A percentile compares a stretch with the other conserved stretches of the same genome.
Evolutionary conservation across 2,797 vertebrate genomes (phyloP).

Genomic region (Periophthalmus magnuspinnatus): DNA sequence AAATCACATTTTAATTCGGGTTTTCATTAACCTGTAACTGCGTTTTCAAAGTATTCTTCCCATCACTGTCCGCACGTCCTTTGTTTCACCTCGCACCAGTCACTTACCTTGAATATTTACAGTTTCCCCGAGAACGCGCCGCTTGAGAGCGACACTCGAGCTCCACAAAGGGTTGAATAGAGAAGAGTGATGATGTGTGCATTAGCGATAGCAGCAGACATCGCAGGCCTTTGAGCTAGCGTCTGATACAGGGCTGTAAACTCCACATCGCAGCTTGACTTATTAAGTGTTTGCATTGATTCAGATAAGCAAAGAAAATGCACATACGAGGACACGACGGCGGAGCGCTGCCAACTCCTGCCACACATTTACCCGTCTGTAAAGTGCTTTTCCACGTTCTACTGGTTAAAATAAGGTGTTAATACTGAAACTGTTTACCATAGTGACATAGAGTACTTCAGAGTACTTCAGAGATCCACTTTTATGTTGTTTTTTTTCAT

Average conservation of each 20-base stretch:
- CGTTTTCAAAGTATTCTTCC: too few relatives aligned
- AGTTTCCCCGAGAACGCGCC: slow-evolving; percentile 43
- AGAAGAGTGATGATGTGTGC: slow-evolving; percentile 54
- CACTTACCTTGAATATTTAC: slow-evolving; percentile 61
- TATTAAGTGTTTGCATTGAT: slow-evolving; percentile 39
- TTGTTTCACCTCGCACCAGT: slow-evolving; percentile 44
- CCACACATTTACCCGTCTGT: neutral
- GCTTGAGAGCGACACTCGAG: slow-evolving; percentile 45
- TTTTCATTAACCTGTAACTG: too few relatives aligned
- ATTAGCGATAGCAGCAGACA: slow-evolving; percentile 46
- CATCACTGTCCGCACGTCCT: neutral
- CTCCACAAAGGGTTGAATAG: slow-evolving; percentile 51
- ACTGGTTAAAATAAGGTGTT: neutral
- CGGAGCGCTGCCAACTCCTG: slow-evolving; percentile 15
- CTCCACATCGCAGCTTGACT: slow-evolving; percentile 34
- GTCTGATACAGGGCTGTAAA: slow-evolving; percentile 30
- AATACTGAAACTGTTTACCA: neutral
- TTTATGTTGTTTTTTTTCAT: too few relatives aligned
- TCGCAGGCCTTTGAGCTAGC: slow-evolving; percentile 43
- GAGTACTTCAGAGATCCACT: too few relatives aligned
- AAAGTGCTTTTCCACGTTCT: neutral
- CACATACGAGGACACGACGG: slow-evolving; percentile 26
- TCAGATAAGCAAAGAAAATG: slow-evolving; percentile 17
- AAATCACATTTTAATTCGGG: too few relatives aligned
- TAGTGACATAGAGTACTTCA: neutral